Evolutionary conservation across 92 coral and sea anemone species (phyloP).

Genomic region (Actinernus sp.): DNA sequence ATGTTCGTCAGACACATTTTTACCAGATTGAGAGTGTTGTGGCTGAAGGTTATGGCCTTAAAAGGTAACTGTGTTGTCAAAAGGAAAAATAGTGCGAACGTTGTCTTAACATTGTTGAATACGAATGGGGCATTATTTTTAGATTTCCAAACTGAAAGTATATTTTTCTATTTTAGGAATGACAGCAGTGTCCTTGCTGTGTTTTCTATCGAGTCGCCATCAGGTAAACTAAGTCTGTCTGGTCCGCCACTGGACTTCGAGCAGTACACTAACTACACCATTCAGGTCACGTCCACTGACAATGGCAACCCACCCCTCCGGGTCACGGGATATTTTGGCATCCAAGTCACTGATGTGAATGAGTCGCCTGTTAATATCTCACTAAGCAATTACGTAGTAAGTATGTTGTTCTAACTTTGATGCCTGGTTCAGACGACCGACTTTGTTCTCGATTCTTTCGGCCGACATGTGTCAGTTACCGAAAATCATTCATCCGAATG

Average conservation of each 20-base stretch:
- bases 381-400: slow-evolving; percentile 64
- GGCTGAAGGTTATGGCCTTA: slow-evolving; percentile 38
- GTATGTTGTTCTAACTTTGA: no score
- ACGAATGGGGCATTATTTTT: no score
- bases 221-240: slow-evolving; percentile 64
- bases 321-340: slow-evolving; percentile 67
- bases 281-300: slow-evolving; percentile 76
- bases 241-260: slow-evolving; percentile 78
- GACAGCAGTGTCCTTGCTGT: slow-evolving; percentile 36
- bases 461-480: no score
- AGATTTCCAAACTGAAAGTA: background rate
- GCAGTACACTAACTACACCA: slow-evolving; percentile 54
- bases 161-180: slow-evolving; percentile 14
- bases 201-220: slow-evolving; percentile 70
- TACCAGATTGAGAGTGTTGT: slow-evolving; percentile 64
- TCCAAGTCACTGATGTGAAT: slow-evolving; percentile 77
- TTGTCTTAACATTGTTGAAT: no score
- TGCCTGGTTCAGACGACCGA: no score
- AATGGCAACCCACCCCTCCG: slow-evolving; percentile 88
- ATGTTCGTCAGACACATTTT: slow-evolving; percentile 71
- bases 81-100: background rate
- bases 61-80: slow-evolving; percentile 28
- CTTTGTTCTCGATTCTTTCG: no score
- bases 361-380: slow-evolving; percentile 82
- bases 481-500: no score